phyloP scores from a whole-genome alignment of 2,888 invertebrate species.

The Parnassius smintheus region DNA sequence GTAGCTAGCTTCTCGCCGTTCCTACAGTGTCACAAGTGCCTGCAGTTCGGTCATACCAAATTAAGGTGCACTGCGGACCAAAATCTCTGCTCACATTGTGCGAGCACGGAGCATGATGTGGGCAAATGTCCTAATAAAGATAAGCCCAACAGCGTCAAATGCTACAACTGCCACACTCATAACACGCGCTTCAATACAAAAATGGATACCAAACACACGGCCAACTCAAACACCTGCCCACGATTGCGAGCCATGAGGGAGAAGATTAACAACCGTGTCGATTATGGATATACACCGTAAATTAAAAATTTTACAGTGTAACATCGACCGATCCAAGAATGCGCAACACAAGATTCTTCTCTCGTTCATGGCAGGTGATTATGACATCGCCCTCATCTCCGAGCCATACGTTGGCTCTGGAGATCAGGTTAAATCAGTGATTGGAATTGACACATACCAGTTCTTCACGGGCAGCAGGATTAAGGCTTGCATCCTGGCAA shows the following conservation, averaged over 20 bases:
- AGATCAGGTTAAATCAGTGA: not conserved
- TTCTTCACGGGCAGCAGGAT: not conserved
- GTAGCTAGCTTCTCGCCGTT: not conserved
- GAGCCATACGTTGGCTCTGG: slow-evolving; percentile 3
- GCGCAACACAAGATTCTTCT: no score
- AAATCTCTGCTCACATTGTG: not conserved
- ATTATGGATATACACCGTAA: not conserved
- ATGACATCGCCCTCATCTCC: not conserved
- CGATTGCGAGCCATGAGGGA: not conserved
- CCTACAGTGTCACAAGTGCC: not conserved
- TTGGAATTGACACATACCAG: not conserved
- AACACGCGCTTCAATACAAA: no score
- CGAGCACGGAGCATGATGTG: no score
- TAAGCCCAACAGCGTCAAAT: no score
- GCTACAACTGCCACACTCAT: no score
- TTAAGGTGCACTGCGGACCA: not conserved
- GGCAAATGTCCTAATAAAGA: not conserved
- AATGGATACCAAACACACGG: not conserved
- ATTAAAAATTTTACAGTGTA: not conserved
- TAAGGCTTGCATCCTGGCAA: not conserved
- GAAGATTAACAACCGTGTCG: not conserved
- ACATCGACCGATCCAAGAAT: no score
- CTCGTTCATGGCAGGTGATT: not conserved
- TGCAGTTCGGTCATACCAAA: not conserved
- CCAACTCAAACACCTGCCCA: not conserved